These are phyloP conservation scores for Spea bombifrons DNA, from an alignment of 2,113 vertebrate genomes.

Conservation along the genomic window DNA sequence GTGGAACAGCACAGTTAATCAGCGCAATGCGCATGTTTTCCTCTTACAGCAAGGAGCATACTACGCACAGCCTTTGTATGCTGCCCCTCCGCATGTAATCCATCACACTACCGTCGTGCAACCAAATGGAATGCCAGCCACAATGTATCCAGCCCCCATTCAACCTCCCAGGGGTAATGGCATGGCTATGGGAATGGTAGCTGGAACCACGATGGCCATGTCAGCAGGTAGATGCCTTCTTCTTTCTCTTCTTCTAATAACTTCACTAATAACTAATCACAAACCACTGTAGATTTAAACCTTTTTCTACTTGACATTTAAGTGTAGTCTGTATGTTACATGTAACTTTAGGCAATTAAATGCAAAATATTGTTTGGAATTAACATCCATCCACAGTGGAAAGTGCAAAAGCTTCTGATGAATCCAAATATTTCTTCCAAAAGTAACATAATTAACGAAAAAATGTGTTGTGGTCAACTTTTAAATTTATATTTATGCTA, in stretches of 20 bases:
- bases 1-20: too few species aligned
- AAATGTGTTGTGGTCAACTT: too few species aligned
- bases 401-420: too few species aligned
- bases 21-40: slow-evolving; percentile 12
- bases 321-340: too few species aligned
- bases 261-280: neutral
- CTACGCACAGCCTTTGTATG: slow-evolving; percentile 95
- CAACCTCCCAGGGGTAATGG: slow-evolving; percentile 77
- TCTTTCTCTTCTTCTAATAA: neutral
- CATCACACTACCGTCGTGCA: slow-evolving; percentile 99
- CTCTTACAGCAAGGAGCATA: slow-evolving; percentile 88
- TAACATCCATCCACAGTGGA: too few species aligned
- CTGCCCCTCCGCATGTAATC: slow-evolving; percentile 95
- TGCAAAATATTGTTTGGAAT: too few species aligned
- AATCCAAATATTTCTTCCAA: too few species aligned
- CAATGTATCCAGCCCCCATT: slow-evolving; percentile 87
- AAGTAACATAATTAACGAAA: too few species aligned
- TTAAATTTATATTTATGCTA: too few species aligned
- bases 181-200: slow-evolving; percentile 95
- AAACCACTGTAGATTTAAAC: neutral
- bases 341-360: too few species aligned
- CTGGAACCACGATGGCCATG: slow-evolving; percentile 98
- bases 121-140: slow-evolving; percentile 94
- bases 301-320: too few species aligned
- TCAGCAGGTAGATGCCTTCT: slow-evolving; percentile 79